phyloP scores from a whole-genome alignment of 2,113 vertebrate genomes.

The Ptyas mucosa region DNA sequence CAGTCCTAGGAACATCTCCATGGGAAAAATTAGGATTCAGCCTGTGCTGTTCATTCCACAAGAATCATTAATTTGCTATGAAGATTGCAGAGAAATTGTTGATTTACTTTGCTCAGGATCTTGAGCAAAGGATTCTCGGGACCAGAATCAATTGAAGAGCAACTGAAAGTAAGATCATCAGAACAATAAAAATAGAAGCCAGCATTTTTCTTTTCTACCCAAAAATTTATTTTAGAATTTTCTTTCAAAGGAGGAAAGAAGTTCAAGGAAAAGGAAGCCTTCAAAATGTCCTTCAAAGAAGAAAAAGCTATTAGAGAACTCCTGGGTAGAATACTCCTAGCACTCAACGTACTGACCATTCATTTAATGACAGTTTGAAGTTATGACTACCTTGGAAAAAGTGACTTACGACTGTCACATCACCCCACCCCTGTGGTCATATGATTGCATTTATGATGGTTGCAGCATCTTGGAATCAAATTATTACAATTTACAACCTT shows the following conservation, averaged over 20 bases:
- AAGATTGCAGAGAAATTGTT: neutral
- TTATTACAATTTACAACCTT: neutral
- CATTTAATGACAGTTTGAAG: neutral
- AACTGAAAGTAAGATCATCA: neutral
- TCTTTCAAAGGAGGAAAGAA: neutral
- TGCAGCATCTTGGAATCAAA: neutral
- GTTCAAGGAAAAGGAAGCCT: neutral
- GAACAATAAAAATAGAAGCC: neutral
- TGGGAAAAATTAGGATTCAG: neutral
- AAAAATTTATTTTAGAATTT: neutral
- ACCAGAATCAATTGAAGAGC: neutral
- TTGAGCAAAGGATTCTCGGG: too few species aligned
- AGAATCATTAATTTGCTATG: neutral
- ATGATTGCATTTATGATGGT: neutral
- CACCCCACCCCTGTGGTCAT: neutral
- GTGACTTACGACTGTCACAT: neutral
- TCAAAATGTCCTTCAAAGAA: neutral
- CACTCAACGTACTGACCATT: neutral
- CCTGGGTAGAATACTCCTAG: neutral
- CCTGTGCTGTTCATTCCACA: neutral
- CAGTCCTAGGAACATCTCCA: neutral
- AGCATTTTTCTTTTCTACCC: neutral
- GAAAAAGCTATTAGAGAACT: neutral
- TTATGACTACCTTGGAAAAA: neutral
- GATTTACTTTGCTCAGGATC: neutral